These are phyloP conservation scores for Xerus rutilus DNA, from an alignment of 2,797 vertebrate species.

Conservation along the genomic window DNA sequence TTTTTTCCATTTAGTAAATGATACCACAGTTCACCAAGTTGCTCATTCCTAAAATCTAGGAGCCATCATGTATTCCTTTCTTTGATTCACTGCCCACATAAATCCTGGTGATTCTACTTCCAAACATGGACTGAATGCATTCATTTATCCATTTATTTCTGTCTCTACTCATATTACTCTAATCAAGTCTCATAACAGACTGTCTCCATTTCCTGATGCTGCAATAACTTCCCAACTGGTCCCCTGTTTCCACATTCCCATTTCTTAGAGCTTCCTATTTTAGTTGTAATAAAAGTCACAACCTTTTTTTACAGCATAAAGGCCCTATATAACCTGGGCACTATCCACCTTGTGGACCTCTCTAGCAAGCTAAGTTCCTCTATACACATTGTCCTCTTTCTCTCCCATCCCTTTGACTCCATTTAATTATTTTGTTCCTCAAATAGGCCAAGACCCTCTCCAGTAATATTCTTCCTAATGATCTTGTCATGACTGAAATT, in stretches of 20 bases:
- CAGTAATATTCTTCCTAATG: not conserved
- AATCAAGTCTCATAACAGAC: not conserved
- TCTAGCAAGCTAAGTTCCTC: not conserved
- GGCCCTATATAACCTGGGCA: not conserved
- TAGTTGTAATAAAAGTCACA: not conserved
- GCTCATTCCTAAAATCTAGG: not conserved
- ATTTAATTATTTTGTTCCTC: not conserved
- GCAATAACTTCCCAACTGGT: not conserved
- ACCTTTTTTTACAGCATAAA: not conserved
- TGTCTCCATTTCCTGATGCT: not conserved
- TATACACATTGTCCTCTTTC: not conserved
- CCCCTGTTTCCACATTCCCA: not conserved
- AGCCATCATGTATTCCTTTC: not conserved
- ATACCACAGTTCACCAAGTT: not conserved
- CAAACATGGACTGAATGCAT: not conserved
- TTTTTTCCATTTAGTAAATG: conserved; percentile 3
- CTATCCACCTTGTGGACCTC: not conserved
- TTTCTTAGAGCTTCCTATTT: not conserved
- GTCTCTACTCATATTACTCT: not conserved
- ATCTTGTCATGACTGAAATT: not conserved
- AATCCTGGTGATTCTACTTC: not conserved
- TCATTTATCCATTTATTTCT: not conserved
- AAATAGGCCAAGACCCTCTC: not conserved
- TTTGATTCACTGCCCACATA: not conserved
- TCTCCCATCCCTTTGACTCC: too few species aligned